Conservation (phyloP, 2,888 invertebrate species). For the Alloplasta piceator region DNA sequence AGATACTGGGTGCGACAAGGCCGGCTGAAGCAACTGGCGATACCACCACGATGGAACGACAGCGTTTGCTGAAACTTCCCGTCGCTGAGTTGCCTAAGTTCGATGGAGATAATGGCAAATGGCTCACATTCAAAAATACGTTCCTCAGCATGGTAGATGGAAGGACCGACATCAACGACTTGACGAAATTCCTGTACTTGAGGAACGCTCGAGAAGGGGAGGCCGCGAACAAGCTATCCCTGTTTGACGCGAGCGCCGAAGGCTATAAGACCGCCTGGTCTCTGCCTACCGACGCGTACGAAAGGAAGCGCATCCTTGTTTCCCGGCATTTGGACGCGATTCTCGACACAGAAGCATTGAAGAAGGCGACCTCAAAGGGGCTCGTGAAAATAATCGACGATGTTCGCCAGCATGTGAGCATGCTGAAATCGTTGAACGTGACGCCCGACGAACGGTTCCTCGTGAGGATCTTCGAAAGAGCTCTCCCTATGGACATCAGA, state of each 20-base stretch:
- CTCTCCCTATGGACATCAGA: conserved; percentile 33
- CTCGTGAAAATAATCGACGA: conserved; percentile 35
- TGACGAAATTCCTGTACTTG: conserved; percentile 58
- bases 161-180: conserved; percentile 51
- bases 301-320: conserved; percentile 55
- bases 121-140: conserved; percentile 52
- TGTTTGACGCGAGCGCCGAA: conserved; percentile 47
- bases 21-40: conserved; percentile 36
- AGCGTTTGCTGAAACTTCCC: conserved; percentile 47
- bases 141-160: conserved; percentile 56
- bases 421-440: conserved; percentile 62
- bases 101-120: conserved; percentile 58
- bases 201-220: conserved; percentile 40
- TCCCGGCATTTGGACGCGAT: conserved; percentile 50
- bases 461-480: conserved; percentile 38
- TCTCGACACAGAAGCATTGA: conserved; percentile 38
- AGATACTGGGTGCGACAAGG: conserved; percentile 27
- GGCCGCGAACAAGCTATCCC: conserved; percentile 47
- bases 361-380: conserved; percentile 19
- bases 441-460: conserved; percentile 41
- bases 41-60: conserved; percentile 39
- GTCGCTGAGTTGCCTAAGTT: conserved; percentile 59
- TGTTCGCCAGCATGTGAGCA: conserved; percentile 64
- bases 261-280: conserved; percentile 52
- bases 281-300: conserved; percentile 39